Percentiles rank a stretch among this genome's conserved stretches.
These are phyloP conservation scores for Netelia fuscicornis DNA, from an alignment of 2,888 invertebrate genomes.

Conservation along the genomic window DNA sequence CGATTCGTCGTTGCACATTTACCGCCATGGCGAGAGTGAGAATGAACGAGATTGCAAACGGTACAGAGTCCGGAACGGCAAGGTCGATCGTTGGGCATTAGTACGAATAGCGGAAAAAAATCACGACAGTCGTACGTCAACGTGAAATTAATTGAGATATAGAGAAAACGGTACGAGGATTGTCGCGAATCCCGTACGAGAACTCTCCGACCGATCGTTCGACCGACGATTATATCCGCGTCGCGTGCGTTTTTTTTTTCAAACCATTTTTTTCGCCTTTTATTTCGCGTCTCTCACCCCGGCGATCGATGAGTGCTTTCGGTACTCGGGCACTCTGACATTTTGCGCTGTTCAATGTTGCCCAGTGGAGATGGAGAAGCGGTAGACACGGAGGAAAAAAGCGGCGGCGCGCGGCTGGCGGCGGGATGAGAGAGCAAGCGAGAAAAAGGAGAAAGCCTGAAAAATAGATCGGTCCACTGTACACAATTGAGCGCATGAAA, in stretches of 20 bases:
- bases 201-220: constrained; percentile 47
- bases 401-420: neutral
- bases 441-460: constrained; percentile 25
- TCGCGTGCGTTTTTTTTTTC: constrained; percentile 15
- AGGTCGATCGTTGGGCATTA: constrained; percentile 60
- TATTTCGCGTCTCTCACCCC: constrained; percentile 44
- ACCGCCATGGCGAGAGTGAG: constrained; percentile 33
- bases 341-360: constrained; percentile 43
- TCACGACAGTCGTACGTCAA: constrained; percentile 61
- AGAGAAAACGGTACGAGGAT: constrained; percentile 8
- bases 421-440: constrained; percentile 7
- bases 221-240: constrained; percentile 49
- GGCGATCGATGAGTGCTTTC: constrained; percentile 50
- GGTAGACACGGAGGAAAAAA: constrained; percentile 9
- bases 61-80: constrained; percentile 12
- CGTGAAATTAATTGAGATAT: constrained; percentile 64
- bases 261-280: constrained; percentile 53
- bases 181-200: neutral
- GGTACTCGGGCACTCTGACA: constrained; percentile 35
- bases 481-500: constrained; percentile 52
- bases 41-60: constrained; percentile 32
- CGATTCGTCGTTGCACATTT: constrained; percentile 45
- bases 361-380: constrained; percentile 22
- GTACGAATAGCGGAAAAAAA: constrained; percentile 61
- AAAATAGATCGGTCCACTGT: constrained; percentile 48